These are phyloP conservation scores for Scaptodrosophila latifasciaeformis DNA, from an alignment of 2,888 invertebrate genomes.

Conservation along the genomic window DNA sequence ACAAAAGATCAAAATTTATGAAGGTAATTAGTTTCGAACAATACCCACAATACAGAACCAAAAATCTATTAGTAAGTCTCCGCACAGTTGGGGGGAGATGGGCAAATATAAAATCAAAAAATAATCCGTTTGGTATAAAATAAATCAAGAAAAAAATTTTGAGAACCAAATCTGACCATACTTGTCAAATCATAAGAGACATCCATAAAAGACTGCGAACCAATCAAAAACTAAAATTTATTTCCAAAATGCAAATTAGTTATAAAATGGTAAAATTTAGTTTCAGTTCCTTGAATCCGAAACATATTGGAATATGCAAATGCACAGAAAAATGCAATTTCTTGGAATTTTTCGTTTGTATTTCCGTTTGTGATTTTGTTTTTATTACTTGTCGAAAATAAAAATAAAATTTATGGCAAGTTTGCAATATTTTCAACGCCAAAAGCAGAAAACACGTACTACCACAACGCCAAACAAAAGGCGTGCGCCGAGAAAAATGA, in stretches of 20 bases:
- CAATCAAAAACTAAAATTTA: no score
- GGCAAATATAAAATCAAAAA: not conserved
- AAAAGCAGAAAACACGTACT: slow-evolving; percentile 37
- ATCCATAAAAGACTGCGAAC: no score
- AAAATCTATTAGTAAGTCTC: slow-evolving; percentile 28
- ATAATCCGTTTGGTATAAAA: not conserved
- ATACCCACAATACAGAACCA: slow-evolving; percentile 15
- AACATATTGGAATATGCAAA: no score
- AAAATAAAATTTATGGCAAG: slow-evolving; percentile 58
- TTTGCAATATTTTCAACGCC: slow-evolving; percentile 64
- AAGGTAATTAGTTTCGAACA: slow-evolving; percentile 49
- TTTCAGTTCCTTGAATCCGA: no score
- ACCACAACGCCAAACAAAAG: no score
- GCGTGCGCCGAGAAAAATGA: slow-evolving; percentile 9
- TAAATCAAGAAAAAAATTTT: slow-evolving; percentile 4
- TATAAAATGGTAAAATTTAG: slow-evolving; percentile 38
- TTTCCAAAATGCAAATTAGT: slow-evolving; percentile 59
- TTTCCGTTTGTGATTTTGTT: slow-evolving; percentile 46
- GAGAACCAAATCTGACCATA: slow-evolving; percentile 37
- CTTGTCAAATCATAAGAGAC: slow-evolving; percentile 48
- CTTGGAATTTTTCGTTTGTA: slow-evolving; percentile 13
- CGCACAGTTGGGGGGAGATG: not conserved
- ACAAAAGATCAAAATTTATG: slow-evolving; percentile 38
- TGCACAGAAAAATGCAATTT: slow-evolving; percentile 25
- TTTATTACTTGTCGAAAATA: slow-evolving; percentile 66